Conservation (phyloP, 1,140 invertebrate species). For the Drosophila simulans region DNA sequence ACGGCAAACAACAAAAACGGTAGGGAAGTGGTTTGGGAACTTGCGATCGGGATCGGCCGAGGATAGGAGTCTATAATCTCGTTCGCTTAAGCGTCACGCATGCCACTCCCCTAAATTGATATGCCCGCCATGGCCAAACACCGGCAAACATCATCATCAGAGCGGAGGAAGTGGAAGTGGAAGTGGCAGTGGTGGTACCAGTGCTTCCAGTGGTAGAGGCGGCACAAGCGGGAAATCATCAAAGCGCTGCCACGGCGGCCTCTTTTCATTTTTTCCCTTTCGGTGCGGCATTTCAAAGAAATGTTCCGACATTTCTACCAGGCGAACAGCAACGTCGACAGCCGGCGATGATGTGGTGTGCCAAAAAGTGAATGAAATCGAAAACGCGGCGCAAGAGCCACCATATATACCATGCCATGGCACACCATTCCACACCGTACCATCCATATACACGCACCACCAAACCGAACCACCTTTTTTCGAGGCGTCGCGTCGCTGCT, state of each 20-base stretch:
- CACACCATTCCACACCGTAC: conserved; percentile 14
- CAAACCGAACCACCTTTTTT: conserved; percentile 45
- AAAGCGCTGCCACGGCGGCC: conserved; percentile 76
- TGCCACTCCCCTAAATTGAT: conserved; percentile 82
- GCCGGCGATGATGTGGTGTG: conserved; percentile 67
- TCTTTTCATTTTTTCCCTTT: conserved; percentile 58
- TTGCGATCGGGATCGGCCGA: conserved; percentile 9
- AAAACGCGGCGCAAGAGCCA: conserved; percentile 52
- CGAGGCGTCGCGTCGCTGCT: conserved; percentile 38
- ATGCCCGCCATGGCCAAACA: conserved; percentile 73
- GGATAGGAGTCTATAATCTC: conserved; percentile 66
- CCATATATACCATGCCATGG: not conserved
- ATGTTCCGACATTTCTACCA: conserved; percentile 77
- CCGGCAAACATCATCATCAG: conserved; percentile 72
- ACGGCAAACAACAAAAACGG: not conserved
- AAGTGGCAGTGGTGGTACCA: conserved; percentile 37
- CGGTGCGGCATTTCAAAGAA: conserved; percentile 80
- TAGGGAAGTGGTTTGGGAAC: not conserved
- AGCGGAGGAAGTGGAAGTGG: conserved; percentile 50
- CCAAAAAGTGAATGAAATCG: conserved; percentile 75
- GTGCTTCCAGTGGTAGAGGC: conserved; percentile 30
- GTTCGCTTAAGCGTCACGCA: conserved; percentile 79
- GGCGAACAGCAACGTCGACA: conserved; percentile 67
- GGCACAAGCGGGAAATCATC: conserved; percentile 77
- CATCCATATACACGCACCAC: conserved; percentile 37